phyloP scores from a whole-genome alignment of 2,888 invertebrate genomes.

The Amiota communis region DNA sequence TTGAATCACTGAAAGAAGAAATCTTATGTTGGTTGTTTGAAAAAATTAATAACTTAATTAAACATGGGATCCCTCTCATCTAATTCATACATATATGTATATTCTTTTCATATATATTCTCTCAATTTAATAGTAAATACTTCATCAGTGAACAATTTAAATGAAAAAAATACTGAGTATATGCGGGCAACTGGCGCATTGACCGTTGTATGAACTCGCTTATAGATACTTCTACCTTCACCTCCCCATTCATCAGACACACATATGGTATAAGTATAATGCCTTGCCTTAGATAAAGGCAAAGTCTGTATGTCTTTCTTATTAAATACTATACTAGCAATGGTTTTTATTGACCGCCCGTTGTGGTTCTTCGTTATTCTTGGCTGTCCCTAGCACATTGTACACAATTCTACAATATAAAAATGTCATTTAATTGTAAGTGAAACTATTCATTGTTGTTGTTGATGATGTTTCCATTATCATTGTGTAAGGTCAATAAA shows the following conservation, averaged over 20 bases:
- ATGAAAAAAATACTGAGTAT: slow-evolving; percentile 22
- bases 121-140: too few species aligned
- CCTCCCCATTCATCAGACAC: too few species aligned
- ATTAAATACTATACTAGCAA: background rate
- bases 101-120: too few species aligned
- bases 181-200: slow-evolving; percentile 67
- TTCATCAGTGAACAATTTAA: too few species aligned
- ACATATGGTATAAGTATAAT: too few species aligned
- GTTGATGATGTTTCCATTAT: slow-evolving; percentile 15
- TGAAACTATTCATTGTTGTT: slow-evolving; percentile 61
- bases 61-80: background rate
- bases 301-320: background rate
- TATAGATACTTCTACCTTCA: too few species aligned
- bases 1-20: background rate
- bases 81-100: too few species aligned
- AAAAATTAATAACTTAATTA: slow-evolving; percentile 25
- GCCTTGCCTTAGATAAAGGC: too few species aligned
- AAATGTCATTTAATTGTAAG: slow-evolving; percentile 64
- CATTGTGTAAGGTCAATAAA: slow-evolving; percentile 28
- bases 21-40: background rate
- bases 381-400: slow-evolving; percentile 16
- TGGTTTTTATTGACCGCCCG: background rate
- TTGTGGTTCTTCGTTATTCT: background rate
- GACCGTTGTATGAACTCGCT: slow-evolving; percentile 48
- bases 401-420: slow-evolving; percentile 21